Conservation (phyloP, 2,797 vertebrate genomes). For the Melanotaenia nigrans region DNA sequence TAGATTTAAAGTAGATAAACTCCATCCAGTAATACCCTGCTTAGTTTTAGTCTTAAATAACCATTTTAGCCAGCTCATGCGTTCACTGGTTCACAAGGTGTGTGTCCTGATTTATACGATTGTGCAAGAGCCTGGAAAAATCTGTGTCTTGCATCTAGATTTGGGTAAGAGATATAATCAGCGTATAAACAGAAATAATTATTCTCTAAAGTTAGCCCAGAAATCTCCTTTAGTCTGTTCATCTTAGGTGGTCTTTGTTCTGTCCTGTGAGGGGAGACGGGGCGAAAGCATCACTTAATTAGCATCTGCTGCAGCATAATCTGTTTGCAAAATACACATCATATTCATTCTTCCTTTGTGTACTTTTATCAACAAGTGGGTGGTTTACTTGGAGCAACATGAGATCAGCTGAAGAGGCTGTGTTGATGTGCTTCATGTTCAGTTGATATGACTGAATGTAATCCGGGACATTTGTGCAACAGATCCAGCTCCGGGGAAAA, state of each 20-base stretch:
- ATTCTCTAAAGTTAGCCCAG: neutral
- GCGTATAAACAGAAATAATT: neutral
- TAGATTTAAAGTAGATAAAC: conserved; percentile 8
- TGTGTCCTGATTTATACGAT: neutral
- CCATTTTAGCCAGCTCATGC: conserved; percentile 19
- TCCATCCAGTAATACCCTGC: conserved; percentile 24
- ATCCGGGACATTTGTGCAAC: neutral
- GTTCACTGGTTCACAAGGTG: neutral
- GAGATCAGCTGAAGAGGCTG: neutral
- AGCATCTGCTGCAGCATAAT: neutral
- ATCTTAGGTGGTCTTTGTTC: neutral
- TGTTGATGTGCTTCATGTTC: neutral
- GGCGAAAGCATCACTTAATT: neutral
- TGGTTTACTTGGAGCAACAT: neutral
- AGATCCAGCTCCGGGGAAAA: neutral
- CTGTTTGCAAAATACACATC: neutral
- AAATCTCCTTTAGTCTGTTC: neutral
- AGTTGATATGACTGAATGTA: neutral
- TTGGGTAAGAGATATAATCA: neutral
- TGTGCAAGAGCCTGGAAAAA: neutral
- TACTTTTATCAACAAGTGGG: neutral
- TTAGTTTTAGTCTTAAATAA: conserved; percentile 22
- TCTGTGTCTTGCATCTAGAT: neutral
- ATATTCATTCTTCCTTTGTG: neutral
- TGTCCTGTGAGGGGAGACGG: neutral